phyloP scores from a whole-genome alignment of 2,797 vertebrate species.

The Florisuga fusca region DNA sequence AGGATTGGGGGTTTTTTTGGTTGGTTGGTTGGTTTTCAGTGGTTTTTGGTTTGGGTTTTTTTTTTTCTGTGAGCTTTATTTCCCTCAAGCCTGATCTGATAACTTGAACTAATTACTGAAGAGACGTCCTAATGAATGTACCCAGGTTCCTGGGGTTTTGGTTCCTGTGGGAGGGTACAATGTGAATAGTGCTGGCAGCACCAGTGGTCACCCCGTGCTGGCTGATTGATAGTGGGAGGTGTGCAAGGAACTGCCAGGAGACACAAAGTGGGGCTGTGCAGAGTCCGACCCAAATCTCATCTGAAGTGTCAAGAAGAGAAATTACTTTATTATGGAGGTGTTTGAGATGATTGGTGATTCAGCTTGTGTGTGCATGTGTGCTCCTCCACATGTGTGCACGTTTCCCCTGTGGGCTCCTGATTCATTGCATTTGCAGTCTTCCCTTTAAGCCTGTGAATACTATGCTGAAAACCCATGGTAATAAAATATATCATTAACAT shows the following conservation, averaged over 20 bases:
- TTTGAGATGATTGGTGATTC: background rate
- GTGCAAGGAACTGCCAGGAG: background rate
- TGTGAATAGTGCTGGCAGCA: accelerated
- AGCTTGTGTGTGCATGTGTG: accelerated
- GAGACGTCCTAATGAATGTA: background rate
- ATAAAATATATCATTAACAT: background rate
- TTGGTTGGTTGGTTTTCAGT: too few species aligned
- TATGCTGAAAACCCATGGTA: background rate
- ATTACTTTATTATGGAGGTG: background rate
- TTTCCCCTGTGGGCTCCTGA: background rate
- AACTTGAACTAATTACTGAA: background rate
- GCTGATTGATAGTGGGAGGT: background rate
- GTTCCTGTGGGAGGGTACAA: background rate
- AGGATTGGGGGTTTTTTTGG: background rate
- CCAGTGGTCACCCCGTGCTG: background rate
- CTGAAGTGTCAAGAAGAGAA: slow-evolving; percentile 32
- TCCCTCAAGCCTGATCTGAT: background rate
- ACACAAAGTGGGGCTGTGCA: background rate
- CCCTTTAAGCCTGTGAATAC: background rate
- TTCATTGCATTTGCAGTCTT: background rate
- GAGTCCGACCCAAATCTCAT: background rate
- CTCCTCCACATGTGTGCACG: accelerated
- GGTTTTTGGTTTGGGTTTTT: background rate
- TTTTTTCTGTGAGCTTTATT: background rate
- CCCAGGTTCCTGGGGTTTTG: background rate